Conservation (phyloP, 2,888 invertebrate genomes). For the Xanthia togata region DNA sequence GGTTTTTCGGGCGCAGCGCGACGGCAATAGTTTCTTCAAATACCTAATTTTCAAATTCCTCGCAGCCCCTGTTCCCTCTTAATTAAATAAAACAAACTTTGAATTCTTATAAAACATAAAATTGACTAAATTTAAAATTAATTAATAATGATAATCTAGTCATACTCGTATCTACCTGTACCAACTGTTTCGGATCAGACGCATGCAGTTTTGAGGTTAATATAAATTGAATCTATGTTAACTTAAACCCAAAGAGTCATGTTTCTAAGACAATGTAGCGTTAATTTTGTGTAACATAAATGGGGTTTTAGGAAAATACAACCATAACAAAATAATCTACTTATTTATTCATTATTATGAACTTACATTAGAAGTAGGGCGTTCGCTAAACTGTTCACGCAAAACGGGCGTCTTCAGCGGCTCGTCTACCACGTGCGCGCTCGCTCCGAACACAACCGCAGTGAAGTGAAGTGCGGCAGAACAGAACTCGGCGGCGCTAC, state of each 20-base stretch:
- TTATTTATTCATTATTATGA: neutral
- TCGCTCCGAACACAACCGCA: neutral
- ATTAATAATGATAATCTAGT: too few relatives aligned
- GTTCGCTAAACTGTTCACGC: neutral
- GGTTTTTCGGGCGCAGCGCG: too few relatives aligned
- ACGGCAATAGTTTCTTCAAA: too few relatives aligned
- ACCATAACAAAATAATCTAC: neutral
- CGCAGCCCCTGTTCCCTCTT: too few relatives aligned
- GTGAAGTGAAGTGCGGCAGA: too few relatives aligned
- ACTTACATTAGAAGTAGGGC: neutral
- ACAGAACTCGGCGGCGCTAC: too few relatives aligned
- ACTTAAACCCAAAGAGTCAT: too few relatives aligned
- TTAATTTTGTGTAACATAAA: neutral
- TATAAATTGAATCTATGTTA: neutral
- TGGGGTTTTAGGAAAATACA: neutral
- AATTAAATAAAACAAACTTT: neutral
- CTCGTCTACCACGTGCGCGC: neutral
- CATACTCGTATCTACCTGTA: neutral
- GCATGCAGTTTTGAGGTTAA: slow-evolving; percentile 1
- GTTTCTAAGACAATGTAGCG: neutral
- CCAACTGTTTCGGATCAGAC: neutral
- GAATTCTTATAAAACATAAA: slow-evolving; percentile 10
- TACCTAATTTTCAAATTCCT: too few relatives aligned
- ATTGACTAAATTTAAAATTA: too few relatives aligned
- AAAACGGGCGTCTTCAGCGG: neutral